Evolutionary conservation across 2,888 invertebrate species (phyloP).

Genomic region (Nysson spinosus): DNA sequence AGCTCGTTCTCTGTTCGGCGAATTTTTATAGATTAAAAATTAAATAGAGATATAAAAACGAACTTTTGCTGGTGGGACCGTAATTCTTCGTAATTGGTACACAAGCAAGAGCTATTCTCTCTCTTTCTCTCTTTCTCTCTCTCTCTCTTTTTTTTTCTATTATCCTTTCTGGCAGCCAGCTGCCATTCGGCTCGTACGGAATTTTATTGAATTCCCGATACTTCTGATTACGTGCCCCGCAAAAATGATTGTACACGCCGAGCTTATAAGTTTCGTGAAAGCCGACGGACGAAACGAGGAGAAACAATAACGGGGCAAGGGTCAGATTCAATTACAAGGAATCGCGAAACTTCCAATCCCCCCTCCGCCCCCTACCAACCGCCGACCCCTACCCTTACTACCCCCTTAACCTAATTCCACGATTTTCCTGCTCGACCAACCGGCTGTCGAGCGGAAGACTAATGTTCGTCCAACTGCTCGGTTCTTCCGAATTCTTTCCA

Average conservation of each 20-base stretch:
- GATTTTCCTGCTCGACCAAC: conserved; percentile 31
- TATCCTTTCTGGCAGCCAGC: background rate
- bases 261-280: conserved; percentile 2
- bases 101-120: background rate
- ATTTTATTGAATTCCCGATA: conserved; percentile 25
- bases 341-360: conserved; percentile 35
- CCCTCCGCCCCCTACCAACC: background rate
- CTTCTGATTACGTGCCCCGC: conserved; percentile 32
- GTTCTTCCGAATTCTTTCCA: conserved; percentile 21
- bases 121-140: background rate
- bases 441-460: conserved; percentile 45
- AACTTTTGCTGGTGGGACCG: background rate
- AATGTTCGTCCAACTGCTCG: conserved; percentile 38
- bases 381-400: conserved; percentile 1
- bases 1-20: background rate
- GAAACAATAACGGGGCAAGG: conserved; percentile 45
- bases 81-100: conserved; percentile 5
- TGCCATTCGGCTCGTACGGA: background rate
- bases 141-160: background rate
- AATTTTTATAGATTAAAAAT: background rate
- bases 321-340: conserved; percentile 48
- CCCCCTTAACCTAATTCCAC: conserved; percentile 44
- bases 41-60: background rate
- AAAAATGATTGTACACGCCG: conserved; percentile 25
- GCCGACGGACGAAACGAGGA: conserved; percentile 18